Base-by-base conservation (phyloP, 2,113 vertebrate species). In the Melanostigma gelatinosum region DNA sequence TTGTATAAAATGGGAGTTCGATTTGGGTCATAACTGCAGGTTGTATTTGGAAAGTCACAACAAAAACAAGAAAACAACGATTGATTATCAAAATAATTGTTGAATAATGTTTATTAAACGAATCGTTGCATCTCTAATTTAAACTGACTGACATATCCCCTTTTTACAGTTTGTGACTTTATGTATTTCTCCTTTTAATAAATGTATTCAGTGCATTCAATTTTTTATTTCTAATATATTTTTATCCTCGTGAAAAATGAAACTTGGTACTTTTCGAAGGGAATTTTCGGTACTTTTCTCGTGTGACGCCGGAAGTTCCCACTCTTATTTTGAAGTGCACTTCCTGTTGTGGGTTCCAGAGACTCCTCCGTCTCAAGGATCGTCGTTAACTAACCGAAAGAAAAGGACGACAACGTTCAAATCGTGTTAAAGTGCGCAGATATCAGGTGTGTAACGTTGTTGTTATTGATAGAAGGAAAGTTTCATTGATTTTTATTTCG, bases 381-480 rank as follows among this genome's bases (percentile, higher is more conserved):
- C 9, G 52, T 16, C 3, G 50, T 13, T 0, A 12, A 36, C 15
- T 2, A 22, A 11, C 9, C 6, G 13, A 8, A 0, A 42, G 42
- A 34, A 27, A 6, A 29, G 1, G 1, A 29, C 8, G 0, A 0
- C n/a, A 11, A 1, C 20, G 4, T 54, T 4, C 0, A 22, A 12
- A 9, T n/a, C 22, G 5, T 11, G 83, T 68, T 88, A 57, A 67
- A 48, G 0, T 13, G 0, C 0, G 5, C 3, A 1, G 1, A 12
- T 0, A 0, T 29, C 1, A 0, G 20, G 1, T 1, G 18, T 7
- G 2, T 8, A 0, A 0, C 8, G 0, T 10, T 2, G 0, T 3
- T 4, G 1, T 0, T 0, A 9, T 1, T 1, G 0, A 1, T 5
- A 6, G 0, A 1, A 20, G 3, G 3, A 1, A 16, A 3, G 7